phyloP scores from a whole-genome alignment of 2,113 vertebrate genomes.

The Epinephelus fuscoguttatus region DNA sequence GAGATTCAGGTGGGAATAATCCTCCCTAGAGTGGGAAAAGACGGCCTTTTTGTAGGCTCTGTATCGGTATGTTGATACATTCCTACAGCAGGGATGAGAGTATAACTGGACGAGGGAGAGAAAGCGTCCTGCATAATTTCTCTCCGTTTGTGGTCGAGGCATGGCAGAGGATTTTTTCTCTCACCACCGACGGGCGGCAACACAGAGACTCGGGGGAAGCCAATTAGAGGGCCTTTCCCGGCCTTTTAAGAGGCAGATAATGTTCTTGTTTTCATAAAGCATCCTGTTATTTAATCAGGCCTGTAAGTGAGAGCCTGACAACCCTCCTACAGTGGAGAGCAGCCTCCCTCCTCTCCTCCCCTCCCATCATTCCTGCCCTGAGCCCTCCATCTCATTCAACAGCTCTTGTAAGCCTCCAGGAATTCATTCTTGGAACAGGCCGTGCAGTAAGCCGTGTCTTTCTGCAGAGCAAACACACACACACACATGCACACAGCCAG shows the following conservation, averaged over 20 bases:
- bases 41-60: conserved; percentile 25
- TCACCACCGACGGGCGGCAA: conserved; percentile 49
- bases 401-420: conserved; percentile 82
- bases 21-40: conserved; percentile 38
- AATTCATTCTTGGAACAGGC: conserved; percentile 80
- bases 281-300: conserved; percentile 86
- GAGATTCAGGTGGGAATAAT: conserved; percentile 36
- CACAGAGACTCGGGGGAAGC: conserved; percentile 63
- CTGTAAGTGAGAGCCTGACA: conserved; percentile 80
- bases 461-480: conserved; percentile 69
- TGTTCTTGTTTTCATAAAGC: conserved; percentile 83
- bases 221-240: conserved; percentile 79
- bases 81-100: conserved; percentile 59
- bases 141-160: conserved; percentile 37
- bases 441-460: conserved; percentile 73
- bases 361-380: conserved; percentile 77
- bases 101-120: conserved; percentile 16
- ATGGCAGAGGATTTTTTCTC: conserved; percentile 24
- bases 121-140: conserved; percentile 45
- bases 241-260: conserved; percentile 82
- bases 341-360: conserved; percentile 50
- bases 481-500: conserved; percentile 28
- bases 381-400: conserved; percentile 83
- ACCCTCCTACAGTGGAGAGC: conserved; percentile 65
- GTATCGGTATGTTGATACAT: conserved; percentile 59